A percentile compares a stretch with the other conserved stretches of the same genome.
These are phyloP conservation scores for Anthonomus grandis DNA, from an alignment of 1,140 invertebrate genomes.

Conservation along the genomic window DNA sequence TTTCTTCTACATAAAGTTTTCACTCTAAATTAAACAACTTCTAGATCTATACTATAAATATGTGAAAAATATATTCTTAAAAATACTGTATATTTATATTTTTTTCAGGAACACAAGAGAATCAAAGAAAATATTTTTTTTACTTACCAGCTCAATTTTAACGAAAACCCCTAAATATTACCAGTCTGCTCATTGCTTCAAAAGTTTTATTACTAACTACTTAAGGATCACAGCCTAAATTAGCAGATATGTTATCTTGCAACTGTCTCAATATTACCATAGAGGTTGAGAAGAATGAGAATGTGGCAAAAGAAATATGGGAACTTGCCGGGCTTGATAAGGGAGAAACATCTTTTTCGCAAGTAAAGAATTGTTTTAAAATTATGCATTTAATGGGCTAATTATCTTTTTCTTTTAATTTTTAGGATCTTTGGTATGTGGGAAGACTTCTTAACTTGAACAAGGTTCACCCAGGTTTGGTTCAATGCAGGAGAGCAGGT, in stretches of 20 bases:
- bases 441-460: conserved; percentile 49
- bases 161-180: too few species aligned
- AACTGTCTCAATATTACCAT: conserved; percentile 55
- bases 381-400: conserved; percentile 6
- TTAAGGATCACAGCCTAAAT: too few species aligned
- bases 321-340: conserved; percentile 16
- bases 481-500: conserved; percentile 50
- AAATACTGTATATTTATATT: too few species aligned
- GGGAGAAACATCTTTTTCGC: neutral
- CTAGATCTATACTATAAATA: too few species aligned
- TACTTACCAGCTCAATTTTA: too few species aligned
- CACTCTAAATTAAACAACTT: too few species aligned
- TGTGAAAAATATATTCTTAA: too few species aligned
- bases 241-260: conserved; percentile 48
- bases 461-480: conserved; percentile 51
- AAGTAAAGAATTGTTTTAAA: conserved; percentile 7
- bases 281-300: conserved; percentile 46
- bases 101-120: too few species aligned
- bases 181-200: too few species aligned
- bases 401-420: conserved; percentile 12
- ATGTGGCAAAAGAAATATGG: conserved; percentile 47
- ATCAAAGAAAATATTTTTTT: too few species aligned
- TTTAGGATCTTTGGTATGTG: conserved; percentile 47
- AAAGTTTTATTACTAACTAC: too few species aligned
- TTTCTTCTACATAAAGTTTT: too few species aligned